Evolutionary conservation across 2,888 invertebrate species (phyloP), one percentile per base, ranked within the genome.

Genomic region (Euphydryas editha): DNA sequence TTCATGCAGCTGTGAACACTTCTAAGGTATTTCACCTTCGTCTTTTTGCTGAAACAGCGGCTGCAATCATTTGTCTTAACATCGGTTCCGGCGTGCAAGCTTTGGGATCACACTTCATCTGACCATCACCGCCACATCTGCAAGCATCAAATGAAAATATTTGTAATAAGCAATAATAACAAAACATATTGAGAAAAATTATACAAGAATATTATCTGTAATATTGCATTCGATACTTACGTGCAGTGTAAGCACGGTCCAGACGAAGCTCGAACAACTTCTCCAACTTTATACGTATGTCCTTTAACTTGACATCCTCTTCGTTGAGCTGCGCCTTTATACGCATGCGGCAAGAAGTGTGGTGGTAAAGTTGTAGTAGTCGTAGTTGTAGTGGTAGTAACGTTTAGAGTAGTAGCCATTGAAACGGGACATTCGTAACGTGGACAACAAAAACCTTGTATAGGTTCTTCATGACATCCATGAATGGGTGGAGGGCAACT

Each of bases 181-280:
- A n/a, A 2, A 44, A n/a, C 2, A 44, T 6, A 44, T 2, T 44
- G 3, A n/a, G n/a, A 17, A 2, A 24, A 24, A 24, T 4, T 4
- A 24, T 4, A 24, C 2, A 24, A 24, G 2, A 24, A 24, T 24
- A 24, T 6, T 2, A 24, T 4, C 24, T 49, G 0, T 21, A 21
- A 49, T 51, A 15, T 24, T 24, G 15, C 15, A 15, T 54, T n/a
- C 11, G 15, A 36, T 72, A 96, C 97, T 96, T 94, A 98, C 98
- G 95, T 96, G 97, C 98, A 98, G 86, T 97, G 96, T 90, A 98
- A 95, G 93, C 98, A 98, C 81, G 98, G 98, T 80, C 98, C 98
- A 78, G 98, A 98, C 61, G 97, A 96, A 71, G 97, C 95, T 79
- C 95, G 94, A 73, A 98, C 96, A 65, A 95, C 94, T 86, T 98